Conservation (phyloP, 2,113 vertebrate genomes). For the Nothoprocta pentlandii region DNA sequence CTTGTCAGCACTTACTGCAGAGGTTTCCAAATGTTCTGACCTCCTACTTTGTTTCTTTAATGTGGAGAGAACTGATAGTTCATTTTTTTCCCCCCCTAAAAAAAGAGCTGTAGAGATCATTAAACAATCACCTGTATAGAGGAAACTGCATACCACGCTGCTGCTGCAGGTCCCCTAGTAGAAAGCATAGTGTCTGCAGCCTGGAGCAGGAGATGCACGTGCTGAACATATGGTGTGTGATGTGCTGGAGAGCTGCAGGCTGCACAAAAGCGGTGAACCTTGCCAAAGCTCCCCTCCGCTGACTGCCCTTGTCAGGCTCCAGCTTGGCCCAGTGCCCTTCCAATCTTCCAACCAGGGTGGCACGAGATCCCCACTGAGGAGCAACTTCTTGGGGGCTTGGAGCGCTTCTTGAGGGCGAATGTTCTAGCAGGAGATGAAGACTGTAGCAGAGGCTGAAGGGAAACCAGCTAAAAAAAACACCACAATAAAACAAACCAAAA, state of each 20-base stretch:
- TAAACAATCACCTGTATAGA: neutral
- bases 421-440: neutral
- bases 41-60: neutral
- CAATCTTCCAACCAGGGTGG: neutral
- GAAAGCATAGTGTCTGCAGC: neutral
- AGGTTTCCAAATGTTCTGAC: neutral
- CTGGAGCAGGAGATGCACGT: neutral
- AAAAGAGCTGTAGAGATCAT: neutral
- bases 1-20: neutral
- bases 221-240: neutral
- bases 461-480: neutral
- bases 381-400: neutral
- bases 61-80: neutral
- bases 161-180: neutral
- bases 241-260: neutral
- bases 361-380: neutral
- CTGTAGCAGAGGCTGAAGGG: neutral
- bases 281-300: neutral
- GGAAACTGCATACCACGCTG: neutral
- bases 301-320: neutral
- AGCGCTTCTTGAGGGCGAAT: neutral
- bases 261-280: neutral
- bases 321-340: neutral
- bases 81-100: neutral
- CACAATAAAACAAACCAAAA: too few species aligned